Percentiles rank a stretch among this genome's conserved stretches.
Evolutionary conservation across 1,140 invertebrate genomes (phyloP).

Genomic region (Eueides isabella): DNA sequence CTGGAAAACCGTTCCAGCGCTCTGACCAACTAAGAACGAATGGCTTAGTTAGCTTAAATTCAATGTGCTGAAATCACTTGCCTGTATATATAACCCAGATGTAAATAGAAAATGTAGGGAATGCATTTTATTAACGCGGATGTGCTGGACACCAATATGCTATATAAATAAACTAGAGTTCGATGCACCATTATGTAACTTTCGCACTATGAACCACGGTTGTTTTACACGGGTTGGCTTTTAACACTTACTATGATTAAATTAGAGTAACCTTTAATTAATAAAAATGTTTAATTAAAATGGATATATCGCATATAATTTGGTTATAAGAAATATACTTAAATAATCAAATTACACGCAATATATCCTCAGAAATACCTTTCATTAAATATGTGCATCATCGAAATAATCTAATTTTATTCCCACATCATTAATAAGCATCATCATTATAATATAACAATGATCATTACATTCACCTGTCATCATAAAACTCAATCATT

Average conservation of each 20-base stretch:
- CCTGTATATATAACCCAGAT: slow-evolving; percentile 18
- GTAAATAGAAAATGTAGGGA: slow-evolving; percentile 45
- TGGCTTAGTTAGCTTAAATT: too few relatives aligned
- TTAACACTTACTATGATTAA: background rate
- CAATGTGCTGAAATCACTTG: slow-evolving; percentile 15
- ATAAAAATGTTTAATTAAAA: background rate
- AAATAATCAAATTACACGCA: background rate
- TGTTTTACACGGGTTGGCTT: background rate
- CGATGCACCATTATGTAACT: slow-evolving; percentile 68
- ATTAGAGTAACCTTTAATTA: background rate
- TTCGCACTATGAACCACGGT: slow-evolving; percentile 23
- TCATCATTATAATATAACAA: slow-evolving; percentile 29
- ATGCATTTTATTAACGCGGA: slow-evolving; percentile 69
- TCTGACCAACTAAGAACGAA: too few relatives aligned
- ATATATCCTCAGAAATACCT: background rate
- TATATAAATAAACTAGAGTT: slow-evolving; percentile 64
- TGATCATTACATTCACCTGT: slow-evolving; percentile 26
- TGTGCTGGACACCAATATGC: slow-evolving; percentile 60
- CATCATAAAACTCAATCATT: slow-evolving; percentile 37
- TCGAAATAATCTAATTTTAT: background rate
- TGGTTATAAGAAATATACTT: background rate
- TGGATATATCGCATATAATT: background rate
- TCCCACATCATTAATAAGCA: slow-evolving; percentile 19
- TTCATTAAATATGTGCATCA: background rate
- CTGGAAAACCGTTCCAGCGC: too few relatives aligned